A percentile compares a stretch with the other conserved stretches of the same genome.
Evolutionary conservation across 2,113 vertebrate genomes (phyloP).

Genomic region (Setophaga petechia): DNA sequence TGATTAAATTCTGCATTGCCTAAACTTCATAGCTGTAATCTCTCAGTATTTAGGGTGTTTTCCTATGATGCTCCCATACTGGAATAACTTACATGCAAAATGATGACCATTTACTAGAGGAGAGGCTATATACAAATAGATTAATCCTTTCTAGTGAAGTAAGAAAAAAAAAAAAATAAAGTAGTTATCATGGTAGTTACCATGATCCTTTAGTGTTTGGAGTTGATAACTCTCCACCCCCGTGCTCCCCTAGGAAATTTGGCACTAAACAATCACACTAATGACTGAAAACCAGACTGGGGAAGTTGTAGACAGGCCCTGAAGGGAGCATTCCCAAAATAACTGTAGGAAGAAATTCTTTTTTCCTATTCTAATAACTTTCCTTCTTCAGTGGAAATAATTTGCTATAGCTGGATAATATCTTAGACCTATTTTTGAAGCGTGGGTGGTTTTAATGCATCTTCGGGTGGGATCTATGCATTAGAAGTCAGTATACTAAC

Average conservation of each 20-base stretch:
- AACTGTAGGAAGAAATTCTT: background rate
- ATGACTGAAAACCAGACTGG: background rate
- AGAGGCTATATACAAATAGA: background rate
- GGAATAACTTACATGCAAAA: background rate
- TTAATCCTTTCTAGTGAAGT: background rate
- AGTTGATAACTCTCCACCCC: background rate
- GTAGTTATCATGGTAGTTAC: background rate
- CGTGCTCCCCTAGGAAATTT: background rate
- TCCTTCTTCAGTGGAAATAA: background rate
- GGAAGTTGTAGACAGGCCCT: constrained; percentile 7
- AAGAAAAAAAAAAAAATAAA: no score
- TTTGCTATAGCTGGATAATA: background rate
- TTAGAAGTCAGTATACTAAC: background rate
- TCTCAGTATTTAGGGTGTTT: background rate
- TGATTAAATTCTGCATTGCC: background rate
- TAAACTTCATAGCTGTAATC: background rate
- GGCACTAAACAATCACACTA: background rate
- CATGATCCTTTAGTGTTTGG: background rate
- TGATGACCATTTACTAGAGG: background rate
- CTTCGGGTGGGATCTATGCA: background rate
- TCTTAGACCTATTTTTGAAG: background rate
- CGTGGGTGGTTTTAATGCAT: background rate
- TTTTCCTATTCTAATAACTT: constrained; percentile 21
- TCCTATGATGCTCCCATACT: background rate
- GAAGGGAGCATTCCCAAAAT: constrained; percentile 5